These are phyloP conservation scores for Neosilurus hyrtlii DNA, from an alignment of 2,797 vertebrate genomes.

Conservation along the genomic window DNA sequence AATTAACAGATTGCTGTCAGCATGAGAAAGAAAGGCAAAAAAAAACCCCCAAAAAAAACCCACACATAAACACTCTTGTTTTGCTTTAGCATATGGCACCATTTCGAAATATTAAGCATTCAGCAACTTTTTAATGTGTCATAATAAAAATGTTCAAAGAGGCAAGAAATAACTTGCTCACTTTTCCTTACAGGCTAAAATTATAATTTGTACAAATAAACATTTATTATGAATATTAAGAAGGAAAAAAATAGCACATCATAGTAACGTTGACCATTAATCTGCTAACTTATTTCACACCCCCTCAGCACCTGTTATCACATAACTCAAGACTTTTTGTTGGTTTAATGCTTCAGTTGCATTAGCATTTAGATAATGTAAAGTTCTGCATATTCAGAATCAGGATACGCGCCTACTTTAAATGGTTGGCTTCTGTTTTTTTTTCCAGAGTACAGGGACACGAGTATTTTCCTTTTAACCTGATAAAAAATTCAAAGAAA, in stretches of 20 bases:
- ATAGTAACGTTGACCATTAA: neutral
- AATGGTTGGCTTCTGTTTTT: too few relatives aligned
- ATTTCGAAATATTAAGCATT: conserved; percentile 12
- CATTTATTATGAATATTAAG: neutral
- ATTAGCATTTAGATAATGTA: neutral
- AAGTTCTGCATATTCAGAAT: neutral
- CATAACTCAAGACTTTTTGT: neutral
- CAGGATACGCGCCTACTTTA: neutral
- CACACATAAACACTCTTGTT: neutral
- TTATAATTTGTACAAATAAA: neutral
- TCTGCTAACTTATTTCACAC: neutral
- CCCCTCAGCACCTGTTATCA: neutral
- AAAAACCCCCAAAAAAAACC: neutral
- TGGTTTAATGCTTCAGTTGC: too few relatives aligned
- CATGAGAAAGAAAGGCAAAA: conserved; percentile 58
- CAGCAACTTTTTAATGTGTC: neutral
- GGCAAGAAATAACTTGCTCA: neutral
- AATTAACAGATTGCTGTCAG: conserved; percentile 80
- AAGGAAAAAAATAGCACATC: neutral
- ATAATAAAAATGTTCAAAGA: neutral
- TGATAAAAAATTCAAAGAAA: neutral
- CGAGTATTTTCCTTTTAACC: neutral
- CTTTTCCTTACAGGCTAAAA: neutral
- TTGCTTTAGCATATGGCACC: conserved; percentile 11
- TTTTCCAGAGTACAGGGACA: neutral